Evolutionary conservation across 2,797 vertebrate genomes (phyloP).

Genomic region (Coranthus polyacanthus): DNA sequence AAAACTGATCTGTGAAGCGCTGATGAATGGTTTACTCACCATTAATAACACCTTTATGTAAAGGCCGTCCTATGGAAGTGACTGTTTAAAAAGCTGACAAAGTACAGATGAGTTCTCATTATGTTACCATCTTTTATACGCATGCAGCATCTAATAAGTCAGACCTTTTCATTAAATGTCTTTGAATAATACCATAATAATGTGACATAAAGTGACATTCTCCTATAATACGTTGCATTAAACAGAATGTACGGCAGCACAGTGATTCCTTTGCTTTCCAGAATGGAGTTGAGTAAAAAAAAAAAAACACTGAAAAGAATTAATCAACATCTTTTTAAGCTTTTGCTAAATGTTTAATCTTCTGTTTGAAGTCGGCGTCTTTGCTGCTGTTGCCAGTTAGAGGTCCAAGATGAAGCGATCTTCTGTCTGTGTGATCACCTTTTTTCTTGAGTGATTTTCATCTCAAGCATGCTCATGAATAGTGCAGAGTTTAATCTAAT

Average conservation of each 20-base stretch:
- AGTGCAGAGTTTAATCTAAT: conserved; percentile 71
- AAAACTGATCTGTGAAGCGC: too few species aligned
- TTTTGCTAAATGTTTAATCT: conserved; percentile 39
- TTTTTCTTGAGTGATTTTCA: conserved; percentile 59
- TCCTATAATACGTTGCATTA: conserved; percentile 1
- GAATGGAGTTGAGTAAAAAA: conserved; percentile 6
- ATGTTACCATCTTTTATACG: too few species aligned
- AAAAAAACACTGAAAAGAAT: conserved; percentile 31
- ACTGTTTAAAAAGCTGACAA: too few species aligned
- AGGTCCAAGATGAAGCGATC: conserved; percentile 45
- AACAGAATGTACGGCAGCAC: neutral
- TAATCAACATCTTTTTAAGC: conserved; percentile 55
- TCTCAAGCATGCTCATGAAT: conserved; percentile 62
- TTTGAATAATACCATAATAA: conserved; percentile 9
- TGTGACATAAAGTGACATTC: conserved; percentile 3
- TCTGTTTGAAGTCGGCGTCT: conserved; percentile 51
- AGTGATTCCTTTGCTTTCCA: conserved; percentile 5
- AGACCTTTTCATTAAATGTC: conserved; percentile 19
- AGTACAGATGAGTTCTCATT: too few species aligned
- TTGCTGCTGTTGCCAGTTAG: conserved; percentile 26
- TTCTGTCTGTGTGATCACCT: conserved; percentile 42
- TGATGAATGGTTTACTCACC: too few species aligned
- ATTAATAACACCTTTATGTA: too few species aligned
- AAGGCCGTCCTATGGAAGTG: too few species aligned
- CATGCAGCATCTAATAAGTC: neutral